Conservation (phyloP, 2,888 invertebrate species). For the Cremastobaeus sp. region DNA sequence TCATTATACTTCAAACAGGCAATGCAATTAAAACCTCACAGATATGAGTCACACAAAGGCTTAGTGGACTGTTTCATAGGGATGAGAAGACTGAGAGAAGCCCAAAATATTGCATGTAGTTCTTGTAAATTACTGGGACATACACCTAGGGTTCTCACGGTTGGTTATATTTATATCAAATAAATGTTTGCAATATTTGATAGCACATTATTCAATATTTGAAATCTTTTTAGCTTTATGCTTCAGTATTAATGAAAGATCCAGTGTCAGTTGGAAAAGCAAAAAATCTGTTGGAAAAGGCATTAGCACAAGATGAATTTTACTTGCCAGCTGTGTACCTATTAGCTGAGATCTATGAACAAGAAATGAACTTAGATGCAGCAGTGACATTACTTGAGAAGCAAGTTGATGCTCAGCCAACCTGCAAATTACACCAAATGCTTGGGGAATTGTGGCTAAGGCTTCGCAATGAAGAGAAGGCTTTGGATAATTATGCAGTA, state of each 20-base stretch:
- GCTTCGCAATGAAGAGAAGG: conserved; percentile 83
- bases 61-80: conserved; percentile 86
- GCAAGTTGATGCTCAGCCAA: conserved; percentile 82
- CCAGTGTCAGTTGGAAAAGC: conserved; percentile 82
- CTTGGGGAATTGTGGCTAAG: conserved; percentile 83
- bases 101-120: conserved; percentile 84
- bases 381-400: conserved; percentile 85
- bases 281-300: conserved; percentile 85
- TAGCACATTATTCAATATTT: no score
- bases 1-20: conserved; percentile 84
- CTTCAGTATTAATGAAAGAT: conserved; percentile 86
- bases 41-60: conserved; percentile 88
- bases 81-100: conserved; percentile 84
- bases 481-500: conserved; percentile 84
- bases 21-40: conserved; percentile 81
- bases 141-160: conserved; percentile 86
- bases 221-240: conserved; percentile 84
- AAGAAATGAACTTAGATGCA: conserved; percentile 83
- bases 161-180: conserved; percentile 75
- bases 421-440: conserved; percentile 83
- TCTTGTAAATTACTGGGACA: conserved; percentile 86
- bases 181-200: not conserved
- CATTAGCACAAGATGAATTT: conserved; percentile 85
- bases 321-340: conserved; percentile 86
- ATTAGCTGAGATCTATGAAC: conserved; percentile 85